Evolutionary conservation across 2,113 vertebrate species (phyloP), one percentile per base, ranked within the genome.

Genomic region (Myiozetetes cayanensis): DNA sequence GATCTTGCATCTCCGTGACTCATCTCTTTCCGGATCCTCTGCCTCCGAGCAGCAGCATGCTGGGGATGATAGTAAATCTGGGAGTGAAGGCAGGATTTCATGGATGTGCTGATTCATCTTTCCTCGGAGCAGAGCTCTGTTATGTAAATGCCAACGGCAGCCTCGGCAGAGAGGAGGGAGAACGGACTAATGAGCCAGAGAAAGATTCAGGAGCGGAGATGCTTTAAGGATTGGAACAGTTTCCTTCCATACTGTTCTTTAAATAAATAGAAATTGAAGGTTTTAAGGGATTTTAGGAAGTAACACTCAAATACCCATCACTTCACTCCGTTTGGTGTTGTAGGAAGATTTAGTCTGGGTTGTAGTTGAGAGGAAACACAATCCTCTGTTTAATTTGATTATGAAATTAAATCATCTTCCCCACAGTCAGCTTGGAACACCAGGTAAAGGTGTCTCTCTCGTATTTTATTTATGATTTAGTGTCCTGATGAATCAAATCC

Each of bases 81-180:
- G 3, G 22, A 62, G 79, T 30, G 90, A 94, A 73, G 66, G 77
- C 80, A 76, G 85, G 79, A n/a, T 73, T 76, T 77, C 46, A 81
- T 80, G 83, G 56, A 70, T 85, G 55, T 87, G 93, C 89, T 94
- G 85, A 85, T 63, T 95, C 87, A 91, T 91, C 58, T 78, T 77
- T 78, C 86, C 76, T 70, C 84, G 44, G 37, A 85, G 92, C 88
- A 85, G 30, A 85, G 25, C 55, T 85, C 56, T 75, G 7, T 62
- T 85, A 53, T 30, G 39, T 74, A 78, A 92, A 87, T 91, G 87
- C 73, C 79, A 90, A 21, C 43, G 77, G 80, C 46, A 80, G 72
- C 62, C 6, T 62, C 5, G 33, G 75, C 87, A 59, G 52, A 0
- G 11, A 62, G 61, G 3, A n/a, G 55, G 10, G 10, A 71, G 63